A percentile compares a stretch with the other conserved stretches of the same genome.
phyloP scores from a whole-genome alignment of 35 echinoderm and acorn worm species.

The Lytechinus variegatus region DNA sequence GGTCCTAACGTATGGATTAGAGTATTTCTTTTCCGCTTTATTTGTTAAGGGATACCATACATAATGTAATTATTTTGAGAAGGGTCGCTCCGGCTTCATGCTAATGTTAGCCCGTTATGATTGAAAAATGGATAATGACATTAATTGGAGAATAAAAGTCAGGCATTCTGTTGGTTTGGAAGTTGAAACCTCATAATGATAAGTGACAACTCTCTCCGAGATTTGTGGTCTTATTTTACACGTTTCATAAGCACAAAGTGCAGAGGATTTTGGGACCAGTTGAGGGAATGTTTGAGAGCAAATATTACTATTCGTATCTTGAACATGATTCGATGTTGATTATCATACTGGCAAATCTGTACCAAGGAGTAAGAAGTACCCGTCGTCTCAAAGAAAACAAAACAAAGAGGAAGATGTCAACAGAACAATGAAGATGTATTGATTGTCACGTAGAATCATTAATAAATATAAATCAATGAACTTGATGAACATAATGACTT shows the following conservation, averaged over 20 bases:
- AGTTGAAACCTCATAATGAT: neutral
- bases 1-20: neutral
- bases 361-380: too few relatives aligned
- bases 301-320: too few relatives aligned
- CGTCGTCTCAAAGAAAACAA: neutral
- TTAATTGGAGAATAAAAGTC: constrained; percentile 20
- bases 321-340: too few relatives aligned
- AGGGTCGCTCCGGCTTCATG: neutral
- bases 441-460: too few relatives aligned
- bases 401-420: neutral
- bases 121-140: neutral
- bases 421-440: neutral
- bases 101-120: neutral
- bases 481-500: too few relatives aligned
- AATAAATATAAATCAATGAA: too few relatives aligned
- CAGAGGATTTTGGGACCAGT: too few relatives aligned
- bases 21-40: neutral
- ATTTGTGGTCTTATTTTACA: neutral
- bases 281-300: too few relatives aligned
- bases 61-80: constrained; percentile 21
- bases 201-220: neutral
- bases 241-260: too few relatives aligned
- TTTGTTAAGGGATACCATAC: neutral
- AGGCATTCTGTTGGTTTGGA: neutral
- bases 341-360: too few relatives aligned